Percentiles rank a stretch among this genome's conserved stretches.
These are phyloP conservation scores for Clarias macrocephalus DNA, from an alignment of 2,113 vertebrate genomes.

Conservation along the genomic window DNA sequence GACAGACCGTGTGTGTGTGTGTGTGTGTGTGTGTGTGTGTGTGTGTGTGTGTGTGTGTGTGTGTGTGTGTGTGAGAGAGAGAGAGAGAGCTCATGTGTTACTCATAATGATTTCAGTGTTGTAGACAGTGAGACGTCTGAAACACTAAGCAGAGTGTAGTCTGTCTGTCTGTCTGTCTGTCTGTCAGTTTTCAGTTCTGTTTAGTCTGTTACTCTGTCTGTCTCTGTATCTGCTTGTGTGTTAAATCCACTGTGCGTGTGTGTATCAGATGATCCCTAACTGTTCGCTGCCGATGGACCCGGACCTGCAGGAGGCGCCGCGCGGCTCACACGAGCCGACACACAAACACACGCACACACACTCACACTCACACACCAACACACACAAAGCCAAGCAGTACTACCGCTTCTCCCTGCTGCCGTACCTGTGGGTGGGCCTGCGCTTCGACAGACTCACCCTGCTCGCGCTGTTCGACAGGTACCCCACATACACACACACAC, in stretches of 20 bases:
- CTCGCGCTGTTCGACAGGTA: slow-evolving; percentile 97
- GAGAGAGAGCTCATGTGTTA: background rate
- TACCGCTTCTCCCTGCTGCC: slow-evolving; percentile 96
- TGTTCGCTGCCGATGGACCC: slow-evolving; percentile 93
- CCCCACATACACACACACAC: slow-evolving; percentile 5
- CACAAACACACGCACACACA: slow-evolving; percentile 39
- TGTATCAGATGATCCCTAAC: slow-evolving; percentile 91
- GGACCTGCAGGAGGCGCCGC: slow-evolving; percentile 87
- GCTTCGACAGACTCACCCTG: slow-evolving; percentile 97
- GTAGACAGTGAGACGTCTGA: background rate
- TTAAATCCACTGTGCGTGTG: background rate
- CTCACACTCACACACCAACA: slow-evolving; percentile 42
- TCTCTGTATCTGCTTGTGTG: background rate
- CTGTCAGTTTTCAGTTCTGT: background rate
- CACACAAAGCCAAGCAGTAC: slow-evolving; percentile 89
- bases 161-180: background rate
- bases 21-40: background rate
- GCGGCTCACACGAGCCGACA: slow-evolving; percentile 76
- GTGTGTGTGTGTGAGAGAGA: no score
- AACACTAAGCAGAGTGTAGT: background rate
- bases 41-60: background rate
- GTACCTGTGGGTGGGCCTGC: slow-evolving; percentile 92
- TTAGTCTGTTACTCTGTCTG: background rate
- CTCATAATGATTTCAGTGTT: background rate
- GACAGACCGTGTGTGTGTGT: background rate